Evolutionary conservation across 2,888 invertebrate genomes (phyloP).

Genomic region (Physocephala rufipes): DNA sequence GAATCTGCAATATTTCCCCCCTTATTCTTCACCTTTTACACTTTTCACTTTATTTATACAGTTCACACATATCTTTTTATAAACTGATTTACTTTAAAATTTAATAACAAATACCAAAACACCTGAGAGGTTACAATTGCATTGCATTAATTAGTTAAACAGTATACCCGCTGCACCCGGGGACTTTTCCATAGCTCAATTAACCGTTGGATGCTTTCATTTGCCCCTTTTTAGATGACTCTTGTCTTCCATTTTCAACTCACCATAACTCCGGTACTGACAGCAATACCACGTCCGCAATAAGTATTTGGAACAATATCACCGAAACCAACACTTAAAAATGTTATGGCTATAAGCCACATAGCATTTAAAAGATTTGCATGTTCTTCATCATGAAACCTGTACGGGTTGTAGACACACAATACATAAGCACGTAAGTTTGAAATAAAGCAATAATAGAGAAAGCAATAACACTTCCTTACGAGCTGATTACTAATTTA

Average conservation of each 20-base stretch:
- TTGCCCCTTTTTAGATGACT: not conserved
- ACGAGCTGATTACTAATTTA: constrained; percentile 8
- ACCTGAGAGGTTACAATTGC: too few relatives aligned
- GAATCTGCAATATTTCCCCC: too few relatives aligned
- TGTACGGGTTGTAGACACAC: constrained; percentile 61
- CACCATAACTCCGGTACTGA: constrained; percentile 99
- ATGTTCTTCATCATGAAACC: constrained; percentile 98
- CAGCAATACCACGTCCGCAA: constrained; percentile 99
- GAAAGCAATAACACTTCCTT: constrained; percentile 29
- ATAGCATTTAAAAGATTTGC: constrained; percentile 99
- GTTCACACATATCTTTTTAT: too few relatives aligned
- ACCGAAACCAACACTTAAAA: constrained; percentile 99
- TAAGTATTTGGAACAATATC: constrained; percentile 99
- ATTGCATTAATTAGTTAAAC: too few relatives aligned
- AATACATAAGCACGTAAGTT: constrained; percentile 31
- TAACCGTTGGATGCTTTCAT: not conserved
- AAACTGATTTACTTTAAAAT: too few relatives aligned
- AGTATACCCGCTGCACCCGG: too few relatives aligned
- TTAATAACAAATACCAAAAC: too few relatives aligned
- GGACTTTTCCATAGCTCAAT: too few relatives aligned
- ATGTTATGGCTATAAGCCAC: constrained; percentile 99
- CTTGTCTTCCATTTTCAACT: constrained; percentile 66
- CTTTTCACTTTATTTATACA: too few relatives aligned
- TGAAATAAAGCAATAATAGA: constrained; percentile 38
- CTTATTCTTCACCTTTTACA: too few relatives aligned